phyloP scores from a whole-genome alignment of 2,113 vertebrate species.

The Glaucomys volans region DNA sequence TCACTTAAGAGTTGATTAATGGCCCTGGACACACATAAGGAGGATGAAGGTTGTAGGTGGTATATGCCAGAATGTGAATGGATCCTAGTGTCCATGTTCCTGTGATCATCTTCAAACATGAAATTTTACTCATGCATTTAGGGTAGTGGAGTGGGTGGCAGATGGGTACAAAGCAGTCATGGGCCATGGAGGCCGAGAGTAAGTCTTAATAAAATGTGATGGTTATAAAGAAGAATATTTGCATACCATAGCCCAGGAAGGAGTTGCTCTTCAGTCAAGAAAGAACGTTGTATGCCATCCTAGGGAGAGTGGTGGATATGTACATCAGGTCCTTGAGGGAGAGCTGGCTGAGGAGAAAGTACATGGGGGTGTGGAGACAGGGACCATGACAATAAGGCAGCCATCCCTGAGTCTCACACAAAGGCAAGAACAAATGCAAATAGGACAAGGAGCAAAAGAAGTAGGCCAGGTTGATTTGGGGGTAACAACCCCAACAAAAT shows the following conservation, averaged over 20 bases:
- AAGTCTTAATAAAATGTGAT: conserved; percentile 48
- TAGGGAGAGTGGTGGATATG: background rate
- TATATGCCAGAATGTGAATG: conserved; percentile 11
- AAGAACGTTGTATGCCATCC: conserved; percentile 3
- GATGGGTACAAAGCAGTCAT: conserved; percentile 59
- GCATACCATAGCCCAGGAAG: background rate
- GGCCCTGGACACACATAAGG: too few species aligned
- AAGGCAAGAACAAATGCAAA: too few species aligned
- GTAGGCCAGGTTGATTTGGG: too few species aligned
- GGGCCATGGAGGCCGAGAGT: conserved; percentile 63
- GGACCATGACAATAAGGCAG: too few species aligned
- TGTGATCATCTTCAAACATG: conserved; percentile 38
- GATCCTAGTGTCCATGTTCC: conserved; percentile 60
- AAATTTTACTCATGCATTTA: conserved; percentile 16
- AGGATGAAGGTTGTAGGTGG: background rate
- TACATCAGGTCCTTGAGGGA: too few species aligned
- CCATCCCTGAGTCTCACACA: too few species aligned
- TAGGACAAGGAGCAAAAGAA: too few species aligned
- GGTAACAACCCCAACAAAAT: too few species aligned
- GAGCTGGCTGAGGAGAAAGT: too few species aligned
- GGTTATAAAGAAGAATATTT: conserved; percentile 18
- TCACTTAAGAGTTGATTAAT: too few species aligned
- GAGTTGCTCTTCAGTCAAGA: conserved; percentile 42
- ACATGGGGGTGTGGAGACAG: too few species aligned
- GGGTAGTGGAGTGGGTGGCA: conserved; percentile 17